Evolutionary conservation across 2,888 invertebrate genomes (phyloP).

Genomic region (Lochmaea capreae): DNA sequence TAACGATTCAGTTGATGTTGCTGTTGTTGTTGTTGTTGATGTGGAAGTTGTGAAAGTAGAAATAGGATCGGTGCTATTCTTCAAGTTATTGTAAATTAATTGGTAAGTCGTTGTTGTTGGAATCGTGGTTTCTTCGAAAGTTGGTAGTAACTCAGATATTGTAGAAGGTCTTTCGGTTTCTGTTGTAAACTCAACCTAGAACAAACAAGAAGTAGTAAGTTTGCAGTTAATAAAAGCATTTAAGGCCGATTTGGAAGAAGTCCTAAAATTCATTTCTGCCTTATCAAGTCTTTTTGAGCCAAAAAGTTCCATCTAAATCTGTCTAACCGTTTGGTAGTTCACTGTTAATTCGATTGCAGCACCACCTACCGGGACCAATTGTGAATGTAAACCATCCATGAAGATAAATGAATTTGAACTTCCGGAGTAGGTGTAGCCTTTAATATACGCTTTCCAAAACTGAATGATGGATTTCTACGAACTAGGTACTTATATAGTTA

Average conservation of each 20-base stretch:
- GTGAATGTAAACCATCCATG: too few species aligned
- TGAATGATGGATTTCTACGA: not conserved
- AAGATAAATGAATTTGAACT: too few species aligned
- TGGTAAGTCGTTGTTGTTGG: slow-evolving; percentile 40
- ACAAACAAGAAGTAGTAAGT: not conserved
- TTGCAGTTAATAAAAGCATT: not conserved
- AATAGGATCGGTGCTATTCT: slow-evolving; percentile 36
- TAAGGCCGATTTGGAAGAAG: too few species aligned
- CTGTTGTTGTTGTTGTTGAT: slow-evolving; percentile 49
- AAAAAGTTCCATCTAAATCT: too few species aligned
- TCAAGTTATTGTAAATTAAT: not conserved
- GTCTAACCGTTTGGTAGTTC: too few species aligned
- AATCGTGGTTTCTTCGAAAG: slow-evolving; percentile 43
- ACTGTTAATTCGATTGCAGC: too few species aligned
- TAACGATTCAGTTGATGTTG: slow-evolving; percentile 48
- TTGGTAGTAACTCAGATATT: slow-evolving; percentile 33
- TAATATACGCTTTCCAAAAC: too few species aligned
- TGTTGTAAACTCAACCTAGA: slow-evolving; percentile 46
- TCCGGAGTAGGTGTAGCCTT: too few species aligned
- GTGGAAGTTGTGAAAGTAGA: slow-evolving; percentile 49
- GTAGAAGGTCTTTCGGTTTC: slow-evolving; percentile 47
- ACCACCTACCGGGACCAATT: too few species aligned
- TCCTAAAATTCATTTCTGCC: too few species aligned
- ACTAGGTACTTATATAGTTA: not conserved
- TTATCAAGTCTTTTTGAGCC: too few species aligned